Evolutionary conservation across 2,888 invertebrate species (phyloP), one percentile per base, ranked within the genome.

Genomic region (Phragmatobia fuliginosa): DNA sequence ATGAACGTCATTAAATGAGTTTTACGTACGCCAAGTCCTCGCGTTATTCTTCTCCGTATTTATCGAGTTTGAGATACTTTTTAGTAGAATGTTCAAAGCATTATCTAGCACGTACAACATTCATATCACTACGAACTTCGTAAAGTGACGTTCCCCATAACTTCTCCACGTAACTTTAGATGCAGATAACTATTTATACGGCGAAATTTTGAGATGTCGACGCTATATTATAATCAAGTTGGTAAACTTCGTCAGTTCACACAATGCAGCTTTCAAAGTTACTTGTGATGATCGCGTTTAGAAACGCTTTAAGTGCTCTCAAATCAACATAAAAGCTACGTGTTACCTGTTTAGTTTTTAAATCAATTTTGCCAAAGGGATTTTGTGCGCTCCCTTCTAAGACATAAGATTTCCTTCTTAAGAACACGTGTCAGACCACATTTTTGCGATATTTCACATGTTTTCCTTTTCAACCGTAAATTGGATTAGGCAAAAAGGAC

Each of bases 391-490:
- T 67, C 63, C 65, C 59, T 64, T 73, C 68, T 71, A 68, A 73
- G 71, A 82, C 63, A 66, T 67, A 67, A 72, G 73, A 77, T 80
- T 73, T 73, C 66, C 72, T 77, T 66, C 59, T 80, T 75, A 77
- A 66, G 62, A 80, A 79, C 74, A 82, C 74, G 71, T 80, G 77
- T 77, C 63, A 67, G 59, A 74, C 77, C 59, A 79, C 77, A 82
- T 76, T 77, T 82, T 77, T 66, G 72, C 80, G 71, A 75, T 80
- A 82, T 77, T 82, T 82, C 73, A 73, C 82, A 82, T 67, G 71
- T 71, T 82, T 73, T 67, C 74, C 70, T 79, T 80, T 79, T 82
- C 68, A 61, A 71, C 77, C 65, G 80, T 82, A 79, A 73, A 79
- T 79, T 79, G 80, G 80, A 79, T 79, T 73, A 82, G 68, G 71